Conservation (phyloP, 2,888 invertebrate genomes). For the Cantharis lateralis region DNA sequence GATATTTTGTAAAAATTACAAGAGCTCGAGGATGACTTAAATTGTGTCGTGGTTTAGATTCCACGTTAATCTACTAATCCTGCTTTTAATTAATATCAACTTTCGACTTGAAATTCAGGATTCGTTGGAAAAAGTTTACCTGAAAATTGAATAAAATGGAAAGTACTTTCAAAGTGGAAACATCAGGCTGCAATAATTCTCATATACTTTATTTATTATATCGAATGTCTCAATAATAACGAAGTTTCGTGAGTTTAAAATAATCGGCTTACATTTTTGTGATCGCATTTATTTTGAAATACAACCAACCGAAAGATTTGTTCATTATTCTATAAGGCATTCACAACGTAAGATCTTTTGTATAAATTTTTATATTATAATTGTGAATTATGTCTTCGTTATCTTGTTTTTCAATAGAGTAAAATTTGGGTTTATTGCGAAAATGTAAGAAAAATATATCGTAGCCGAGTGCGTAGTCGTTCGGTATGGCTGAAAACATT, state of each 20-base stretch:
- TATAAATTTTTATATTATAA: neutral
- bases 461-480: too few species aligned
- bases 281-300: neutral
- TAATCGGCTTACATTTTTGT: neutral
- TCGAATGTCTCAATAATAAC: neutral
- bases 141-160: neutral
- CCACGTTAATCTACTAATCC: too few species aligned
- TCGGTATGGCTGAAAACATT: too few species aligned
- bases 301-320: neutral
- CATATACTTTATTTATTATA: neutral
- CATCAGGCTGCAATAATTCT: neutral
- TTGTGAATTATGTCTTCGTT: neutral
- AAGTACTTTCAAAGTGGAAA: neutral
- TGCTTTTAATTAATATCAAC: too few species aligned
- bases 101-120: too few species aligned
- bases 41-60: too few species aligned
- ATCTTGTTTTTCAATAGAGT: neutral
- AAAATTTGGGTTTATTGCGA: neutral
- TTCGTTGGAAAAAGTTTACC: too few species aligned
- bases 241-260: neutral
- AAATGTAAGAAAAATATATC: neutral
- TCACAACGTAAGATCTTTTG: neutral
- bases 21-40: too few species aligned
- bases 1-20: too few species aligned
- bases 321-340: neutral